Percentiles rank a stretch among this genome's conserved stretches.
phyloP scores from a whole-genome alignment of 35 echinoderm and acorn worm genomes.

The Amphiura filiformis region DNA sequence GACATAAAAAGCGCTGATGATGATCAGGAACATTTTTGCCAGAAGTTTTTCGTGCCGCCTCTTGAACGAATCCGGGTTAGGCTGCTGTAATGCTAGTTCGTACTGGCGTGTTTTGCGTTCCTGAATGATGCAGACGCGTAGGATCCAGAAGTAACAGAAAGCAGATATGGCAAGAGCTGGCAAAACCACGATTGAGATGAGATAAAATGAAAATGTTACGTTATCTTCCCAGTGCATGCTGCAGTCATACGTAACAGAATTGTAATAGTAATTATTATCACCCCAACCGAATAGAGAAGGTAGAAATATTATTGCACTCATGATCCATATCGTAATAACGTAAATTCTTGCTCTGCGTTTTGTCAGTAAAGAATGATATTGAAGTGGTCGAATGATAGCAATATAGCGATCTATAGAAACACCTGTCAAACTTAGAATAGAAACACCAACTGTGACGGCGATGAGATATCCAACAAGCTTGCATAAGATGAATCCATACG shows the following conservation, averaged over 20 bases:
- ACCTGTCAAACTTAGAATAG: constrained; percentile 61
- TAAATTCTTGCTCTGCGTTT: constrained; percentile 44
- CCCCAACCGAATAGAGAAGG: constrained; percentile 59
- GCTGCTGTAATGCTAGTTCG: constrained; percentile 38
- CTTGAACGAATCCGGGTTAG: constrained; percentile 19
- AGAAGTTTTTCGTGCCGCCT: constrained; percentile 56
- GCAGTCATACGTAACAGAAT: constrained; percentile 65
- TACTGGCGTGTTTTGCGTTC: constrained; percentile 45
- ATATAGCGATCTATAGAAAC: constrained; percentile 88
- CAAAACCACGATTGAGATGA: constrained; percentile 69
- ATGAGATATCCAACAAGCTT: constrained; percentile 52
- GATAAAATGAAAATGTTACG: constrained; percentile 51
- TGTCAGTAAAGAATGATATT: constrained; percentile 67
- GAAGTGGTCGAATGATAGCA: constrained; percentile 70
- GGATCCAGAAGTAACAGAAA: constrained; percentile 80
- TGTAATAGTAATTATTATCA: constrained; percentile 41
- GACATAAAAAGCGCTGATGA: constrained; percentile 86
- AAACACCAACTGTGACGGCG: constrained; percentile 61
- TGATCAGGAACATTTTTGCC: constrained; percentile 83
- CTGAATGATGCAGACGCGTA: constrained; percentile 53
- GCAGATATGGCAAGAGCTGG: constrained; percentile 59
- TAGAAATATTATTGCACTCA: constrained; percentile 46
- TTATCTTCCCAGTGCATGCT: constrained; percentile 47
- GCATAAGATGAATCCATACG: constrained; percentile 41
- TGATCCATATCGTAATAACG: constrained; percentile 57